Conservation (phyloP, 1,140 invertebrate species). For the Babylonia areolata region DNA sequence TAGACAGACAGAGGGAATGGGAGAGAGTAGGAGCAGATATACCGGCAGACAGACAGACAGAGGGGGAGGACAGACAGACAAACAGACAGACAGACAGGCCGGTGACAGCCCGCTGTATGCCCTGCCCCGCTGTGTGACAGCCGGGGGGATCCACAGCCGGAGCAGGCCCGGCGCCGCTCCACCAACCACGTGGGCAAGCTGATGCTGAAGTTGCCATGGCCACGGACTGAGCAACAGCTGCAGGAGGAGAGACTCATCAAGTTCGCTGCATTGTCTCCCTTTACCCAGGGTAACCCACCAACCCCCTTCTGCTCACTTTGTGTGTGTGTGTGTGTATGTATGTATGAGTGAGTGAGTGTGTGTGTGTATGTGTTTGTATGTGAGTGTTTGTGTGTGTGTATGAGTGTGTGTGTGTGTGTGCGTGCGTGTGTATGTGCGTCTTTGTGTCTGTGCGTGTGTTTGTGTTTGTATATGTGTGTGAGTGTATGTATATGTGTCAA, state of each 20-base stretch:
- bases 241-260: constrained; percentile 6
- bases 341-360: not conserved
- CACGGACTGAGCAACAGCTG: not conserved
- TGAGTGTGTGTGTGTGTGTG: not conserved
- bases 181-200: constrained; percentile 20
- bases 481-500: not conserved
- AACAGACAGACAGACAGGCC: too few relatives aligned
- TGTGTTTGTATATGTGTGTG: not conserved
- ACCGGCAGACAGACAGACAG: too few relatives aligned
- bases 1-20: too few relatives aligned
- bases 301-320: too few relatives aligned
- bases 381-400: not conserved
- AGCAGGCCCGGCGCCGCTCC: not conserved
- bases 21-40: too few relatives aligned
- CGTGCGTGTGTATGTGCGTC: not conserved
- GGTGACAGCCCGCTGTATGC: too few relatives aligned
- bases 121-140: not conserved
- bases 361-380: not conserved
- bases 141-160: not conserved
- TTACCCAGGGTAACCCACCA: not conserved
- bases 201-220: constrained; percentile 14
- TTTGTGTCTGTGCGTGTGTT: not conserved
- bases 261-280: not conserved
- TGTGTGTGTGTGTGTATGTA: not conserved
- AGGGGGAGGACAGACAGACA: too few relatives aligned